phyloP scores from a whole-genome alignment of 2,797 vertebrate species.

The Manis pentadactyla region DNA sequence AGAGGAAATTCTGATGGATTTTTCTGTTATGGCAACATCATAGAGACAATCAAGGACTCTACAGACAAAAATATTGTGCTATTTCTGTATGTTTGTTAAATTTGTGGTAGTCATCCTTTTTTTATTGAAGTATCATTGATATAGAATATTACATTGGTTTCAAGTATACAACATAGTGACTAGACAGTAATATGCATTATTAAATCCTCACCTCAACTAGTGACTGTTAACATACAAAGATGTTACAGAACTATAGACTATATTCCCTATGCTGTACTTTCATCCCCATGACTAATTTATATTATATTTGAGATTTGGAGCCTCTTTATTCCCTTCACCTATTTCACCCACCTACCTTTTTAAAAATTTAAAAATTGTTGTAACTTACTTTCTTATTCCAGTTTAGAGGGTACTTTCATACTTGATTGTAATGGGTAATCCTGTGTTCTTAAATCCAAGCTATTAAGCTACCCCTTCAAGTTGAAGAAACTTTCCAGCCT shows the following conservation, averaged over 20 bases:
- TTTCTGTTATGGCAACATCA: not conserved
- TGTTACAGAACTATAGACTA: too few relatives aligned
- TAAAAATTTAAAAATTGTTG: not conserved
- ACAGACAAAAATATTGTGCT: not conserved
- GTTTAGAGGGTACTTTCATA: not conserved
- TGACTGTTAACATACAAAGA: too few relatives aligned
- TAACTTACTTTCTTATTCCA: slow-evolving; percentile 40
- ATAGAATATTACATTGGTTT: too few relatives aligned
- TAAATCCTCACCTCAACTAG: too few relatives aligned
- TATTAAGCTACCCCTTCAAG: not conserved
- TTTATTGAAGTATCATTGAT: too few relatives aligned
- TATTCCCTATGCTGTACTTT: too few relatives aligned
- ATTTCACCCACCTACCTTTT: not conserved
- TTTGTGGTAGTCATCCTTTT: not conserved
- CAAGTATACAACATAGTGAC: too few relatives aligned
- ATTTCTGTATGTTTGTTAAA: not conserved
- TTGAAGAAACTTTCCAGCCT: not conserved
- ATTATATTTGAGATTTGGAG: too few relatives aligned
- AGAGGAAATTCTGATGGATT: not conserved
- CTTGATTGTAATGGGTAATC: not conserved
- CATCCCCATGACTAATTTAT: too few relatives aligned
- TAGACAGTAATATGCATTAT: too few relatives aligned
- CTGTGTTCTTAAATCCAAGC: not conserved
- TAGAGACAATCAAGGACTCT: not conserved
- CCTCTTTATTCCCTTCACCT: too few relatives aligned